Conservation (phyloP, 2,888 invertebrate genomes). For the Prosopocoilus inquinatus region DNA sequence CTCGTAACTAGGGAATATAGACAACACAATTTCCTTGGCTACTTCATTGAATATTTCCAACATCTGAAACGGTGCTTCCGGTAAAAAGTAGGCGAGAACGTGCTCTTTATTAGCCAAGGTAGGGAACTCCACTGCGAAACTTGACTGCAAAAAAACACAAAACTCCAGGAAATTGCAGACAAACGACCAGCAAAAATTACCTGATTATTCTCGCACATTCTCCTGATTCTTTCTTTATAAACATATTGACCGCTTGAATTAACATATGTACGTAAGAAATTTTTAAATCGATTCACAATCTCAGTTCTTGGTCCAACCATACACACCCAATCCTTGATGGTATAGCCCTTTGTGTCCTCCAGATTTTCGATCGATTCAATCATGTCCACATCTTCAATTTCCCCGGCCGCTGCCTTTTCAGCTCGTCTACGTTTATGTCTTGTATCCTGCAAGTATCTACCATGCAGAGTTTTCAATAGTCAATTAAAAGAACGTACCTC, state of each 20-base stretch:
- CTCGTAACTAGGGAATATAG: conserved; percentile 94
- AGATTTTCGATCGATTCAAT: conserved; percentile 97
- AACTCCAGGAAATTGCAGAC: conserved; percentile 8
- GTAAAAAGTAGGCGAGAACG: conserved; percentile 93
- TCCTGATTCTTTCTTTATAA: conserved; percentile 87
- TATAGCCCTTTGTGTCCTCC: conserved; percentile 95
- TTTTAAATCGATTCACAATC: conserved; percentile 90
- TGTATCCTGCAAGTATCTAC: conserved; percentile 51
- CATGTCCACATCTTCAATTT: conserved; percentile 60
- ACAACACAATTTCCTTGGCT: conserved; percentile 87
- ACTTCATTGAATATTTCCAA: conserved; percentile 94
- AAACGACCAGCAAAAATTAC: conserved; percentile 36
- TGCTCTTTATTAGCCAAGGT: conserved; percentile 87
- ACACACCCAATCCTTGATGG: conserved; percentile 94
- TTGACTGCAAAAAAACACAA: conserved; percentile 54
- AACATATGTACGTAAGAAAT: conserved; percentile 86
- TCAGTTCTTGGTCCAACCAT: conserved; percentile 95
- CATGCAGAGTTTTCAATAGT: not conserved
- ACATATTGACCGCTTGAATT: conserved; percentile 84
- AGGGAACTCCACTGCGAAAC: conserved; percentile 91
- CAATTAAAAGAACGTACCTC: conserved; percentile 22
- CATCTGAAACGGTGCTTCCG: conserved; percentile 97
- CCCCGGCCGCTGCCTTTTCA: conserved; percentile 83
- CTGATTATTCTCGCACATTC: conserved; percentile 92
- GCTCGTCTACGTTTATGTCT: conserved; percentile 75